Base-by-base conservation (phyloP, 2,113 vertebrate genomes). In the Pitta sordida region DNA sequence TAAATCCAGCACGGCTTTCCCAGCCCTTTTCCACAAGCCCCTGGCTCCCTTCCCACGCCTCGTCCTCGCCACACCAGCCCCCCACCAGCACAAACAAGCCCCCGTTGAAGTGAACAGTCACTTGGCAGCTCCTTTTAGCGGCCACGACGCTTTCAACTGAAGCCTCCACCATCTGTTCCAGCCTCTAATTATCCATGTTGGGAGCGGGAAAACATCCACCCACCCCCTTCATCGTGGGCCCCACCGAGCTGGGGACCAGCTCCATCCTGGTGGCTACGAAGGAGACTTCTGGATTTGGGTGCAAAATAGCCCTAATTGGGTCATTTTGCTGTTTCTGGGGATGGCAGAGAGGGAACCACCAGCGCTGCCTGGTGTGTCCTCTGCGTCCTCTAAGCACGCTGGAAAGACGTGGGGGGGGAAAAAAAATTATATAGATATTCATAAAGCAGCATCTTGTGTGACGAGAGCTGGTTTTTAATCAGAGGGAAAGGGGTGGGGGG, bases 281-380 rank as follows among this genome's bases (percentile, higher is more conserved):
- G n/a, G 15, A 76, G 13, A 15, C 24, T 17, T 53, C 62, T 21
- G 43, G 48, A 69, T 30, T 41, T 17, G 8, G 67, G 58, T 27
- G 23, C n/a, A 32, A 78, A 92, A 73, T 5, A 27, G 21, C 27
- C 51, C 37, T 27, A 22, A 17, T 1, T 3, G 32, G 29, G 65
- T 75, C 5, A 0, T 3, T 46, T 21, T 21, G 44, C n/a, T 6
- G 30, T 8, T 88, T 37, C n/a, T 16, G 23, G 36, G 49, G 36
- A 15, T 5, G 5, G 10, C 13, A 36, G 29, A 17, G 19, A 10
- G 18, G 41, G 41, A 37, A 16, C 3, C 7, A 37, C 6, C 4
- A 9, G 30, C 0, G 0, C 18, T 18, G 51, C 37, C 41, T 1
- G 2, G 16, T 0, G 0, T 7, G 17, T 83, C 52, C 84, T 83